These are phyloP conservation scores for Drosophila triauraria DNA, from an alignment of 1,140 invertebrate genomes.

Conservation along the genomic window DNA sequence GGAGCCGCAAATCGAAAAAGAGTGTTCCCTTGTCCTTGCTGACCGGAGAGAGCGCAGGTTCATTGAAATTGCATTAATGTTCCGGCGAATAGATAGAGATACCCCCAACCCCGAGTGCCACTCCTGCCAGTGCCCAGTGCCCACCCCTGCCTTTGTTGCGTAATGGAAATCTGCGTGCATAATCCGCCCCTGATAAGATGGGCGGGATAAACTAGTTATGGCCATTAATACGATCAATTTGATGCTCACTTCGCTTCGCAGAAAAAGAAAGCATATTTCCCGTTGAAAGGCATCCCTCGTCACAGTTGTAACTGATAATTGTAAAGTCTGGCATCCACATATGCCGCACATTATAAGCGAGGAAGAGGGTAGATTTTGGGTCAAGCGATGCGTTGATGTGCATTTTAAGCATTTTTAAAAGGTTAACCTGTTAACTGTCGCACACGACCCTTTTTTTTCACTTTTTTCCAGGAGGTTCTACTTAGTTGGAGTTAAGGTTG, in stretches of 20 bases:
- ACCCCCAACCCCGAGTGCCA: neutral
- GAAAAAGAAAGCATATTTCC: constrained; percentile 38
- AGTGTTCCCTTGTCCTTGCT: constrained; percentile 49
- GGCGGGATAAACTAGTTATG: constrained; percentile 85
- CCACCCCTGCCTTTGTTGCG: constrained; percentile 18
- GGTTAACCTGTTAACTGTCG: constrained; percentile 76
- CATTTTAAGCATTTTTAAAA: constrained; percentile 82
- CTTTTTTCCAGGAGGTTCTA: constrained; percentile 1
- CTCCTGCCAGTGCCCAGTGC: neutral
- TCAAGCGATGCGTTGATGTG: constrained; percentile 76
- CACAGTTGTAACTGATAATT: constrained; percentile 73
- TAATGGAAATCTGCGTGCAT: constrained; percentile 84
- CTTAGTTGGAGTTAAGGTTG: constrained; percentile 21
- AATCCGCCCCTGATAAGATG: constrained; percentile 80
- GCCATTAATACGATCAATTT: constrained; percentile 85
- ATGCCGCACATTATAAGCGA: constrained; percentile 42
- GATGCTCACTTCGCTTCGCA: constrained; percentile 78
- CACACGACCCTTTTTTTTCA: constrained; percentile 23
- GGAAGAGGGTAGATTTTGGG: constrained; percentile 36
- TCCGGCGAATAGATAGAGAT: constrained; percentile 33
- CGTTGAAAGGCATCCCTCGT: constrained; percentile 25
- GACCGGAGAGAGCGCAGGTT: constrained; percentile 44
- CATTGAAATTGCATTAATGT: constrained; percentile 81
- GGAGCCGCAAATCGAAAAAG: constrained; percentile 75
- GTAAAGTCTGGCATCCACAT: constrained; percentile 61